Evolutionary conservation across 2,113 vertebrate genomes (phyloP).

Genomic region (Isurus oxyrinchus): DNA sequence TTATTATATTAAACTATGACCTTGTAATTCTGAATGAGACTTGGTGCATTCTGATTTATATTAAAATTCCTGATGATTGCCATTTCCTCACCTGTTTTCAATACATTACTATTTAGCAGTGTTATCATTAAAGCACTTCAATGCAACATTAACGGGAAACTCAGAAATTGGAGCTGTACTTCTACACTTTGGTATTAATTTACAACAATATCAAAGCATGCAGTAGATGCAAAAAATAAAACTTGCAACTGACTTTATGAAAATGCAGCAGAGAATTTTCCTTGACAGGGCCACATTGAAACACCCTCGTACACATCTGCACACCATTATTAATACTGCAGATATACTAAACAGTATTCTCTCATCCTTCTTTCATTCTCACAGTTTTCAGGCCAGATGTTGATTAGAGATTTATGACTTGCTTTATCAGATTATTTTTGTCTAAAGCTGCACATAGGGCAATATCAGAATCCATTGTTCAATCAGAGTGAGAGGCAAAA

Average conservation of each 20-base stretch:
- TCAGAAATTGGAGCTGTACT: not conserved
- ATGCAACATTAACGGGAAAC: not conserved
- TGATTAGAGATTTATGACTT: not conserved
- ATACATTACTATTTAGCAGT: constrained; percentile 25
- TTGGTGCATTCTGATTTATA: constrained; percentile 33
- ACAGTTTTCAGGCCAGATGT: constrained; percentile 33
- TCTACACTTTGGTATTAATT: constrained; percentile 30
- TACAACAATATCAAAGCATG: constrained; percentile 34
- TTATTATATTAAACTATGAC: constrained; percentile 36
- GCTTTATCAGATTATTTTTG: not conserved
- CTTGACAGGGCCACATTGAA: constrained; percentile 27
- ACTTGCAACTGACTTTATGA: constrained; percentile 32
- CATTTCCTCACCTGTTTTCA: constrained; percentile 26
- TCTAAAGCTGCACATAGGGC: not conserved
- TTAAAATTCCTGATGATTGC: constrained; percentile 34
- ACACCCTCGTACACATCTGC: constrained; percentile 24
- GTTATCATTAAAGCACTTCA: constrained; percentile 20
- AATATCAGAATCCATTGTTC: not conserved
- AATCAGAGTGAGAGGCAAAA: not conserved
- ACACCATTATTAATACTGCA: constrained; percentile 28
- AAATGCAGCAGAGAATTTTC: constrained; percentile 18
- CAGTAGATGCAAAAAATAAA: constrained; percentile 32
- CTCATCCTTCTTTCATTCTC: constrained; percentile 36
- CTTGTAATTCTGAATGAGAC: constrained; percentile 15
- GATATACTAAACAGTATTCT: constrained; percentile 11